Conservation (phyloP, 1,140 invertebrate genomes). For the Eubasilissa regina region DNA sequence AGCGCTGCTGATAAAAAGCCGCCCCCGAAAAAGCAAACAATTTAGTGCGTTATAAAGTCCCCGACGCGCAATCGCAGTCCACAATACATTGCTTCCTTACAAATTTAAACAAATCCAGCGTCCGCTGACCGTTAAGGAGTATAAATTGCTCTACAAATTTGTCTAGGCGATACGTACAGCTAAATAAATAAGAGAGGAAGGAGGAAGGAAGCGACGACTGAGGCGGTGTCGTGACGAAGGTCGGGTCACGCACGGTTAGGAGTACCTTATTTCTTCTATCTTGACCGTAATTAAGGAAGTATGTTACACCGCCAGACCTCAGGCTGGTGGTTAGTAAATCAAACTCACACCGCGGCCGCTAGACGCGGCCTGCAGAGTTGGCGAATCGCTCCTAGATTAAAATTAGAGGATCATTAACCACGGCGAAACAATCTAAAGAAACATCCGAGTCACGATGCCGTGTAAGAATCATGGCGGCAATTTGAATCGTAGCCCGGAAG, state of each 20-base stretch:
- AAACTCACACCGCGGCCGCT: not conserved
- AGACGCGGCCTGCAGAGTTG: not conserved
- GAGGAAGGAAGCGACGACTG: conserved; percentile 8
- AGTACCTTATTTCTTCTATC: conserved; percentile 17
- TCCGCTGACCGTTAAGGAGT: conserved; percentile 31
- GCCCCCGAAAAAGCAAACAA: conserved; percentile 8
- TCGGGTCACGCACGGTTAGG: conserved; percentile 33
- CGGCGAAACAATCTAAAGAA: not conserved
- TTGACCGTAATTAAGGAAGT: conserved; percentile 33
- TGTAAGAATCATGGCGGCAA: too few species aligned
- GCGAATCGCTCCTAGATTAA: not conserved
- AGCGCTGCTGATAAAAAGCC: not conserved
- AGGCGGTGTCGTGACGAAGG: conserved; percentile 29
- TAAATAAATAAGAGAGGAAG: conserved; percentile 32
- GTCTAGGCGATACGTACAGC: conserved; percentile 39
- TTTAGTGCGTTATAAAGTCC: conserved; percentile 19
- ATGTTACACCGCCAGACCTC: not conserved
- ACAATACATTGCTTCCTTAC: conserved; percentile 32
- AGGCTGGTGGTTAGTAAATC: conserved; percentile 4
- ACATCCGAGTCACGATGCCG: too few species aligned
- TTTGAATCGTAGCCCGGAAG: too few species aligned
- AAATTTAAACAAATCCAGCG: conserved; percentile 42
- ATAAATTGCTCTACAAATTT: conserved; percentile 44
- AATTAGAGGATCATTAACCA: not conserved
- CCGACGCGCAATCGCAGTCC: conserved; percentile 19